Evolutionary conservation across 2,113 vertebrate species (phyloP), one percentile per base, ranked within the genome.

Genomic region (Danio rerio): DNA sequence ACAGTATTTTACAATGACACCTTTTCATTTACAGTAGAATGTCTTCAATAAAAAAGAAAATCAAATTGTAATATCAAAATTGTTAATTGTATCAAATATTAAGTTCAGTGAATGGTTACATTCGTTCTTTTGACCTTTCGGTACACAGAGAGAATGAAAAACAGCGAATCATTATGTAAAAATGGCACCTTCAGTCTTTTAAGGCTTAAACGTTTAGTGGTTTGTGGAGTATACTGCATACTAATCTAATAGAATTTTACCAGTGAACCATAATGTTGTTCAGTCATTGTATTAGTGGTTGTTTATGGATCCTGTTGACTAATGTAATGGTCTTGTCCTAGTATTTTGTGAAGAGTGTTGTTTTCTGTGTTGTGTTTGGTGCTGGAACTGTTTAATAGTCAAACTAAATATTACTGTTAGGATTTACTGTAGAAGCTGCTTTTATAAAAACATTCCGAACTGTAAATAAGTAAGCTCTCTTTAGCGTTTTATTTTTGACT

Each of bases 101-200:
- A 31, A 31, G 31, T 31, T 31, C 31, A 31, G 31, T 31, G 31
- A 31, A 31, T 31, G 1, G 3, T 31, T 55, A 42, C 65, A 49
- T 12, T 47, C 65, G 43, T 18, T 47, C 6, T 69, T 69, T 18
- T 49, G n/a, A 49, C 50, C 21, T 56, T 73, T 52, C 52, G n/a
- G 31, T 42, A 50, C 50, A 56, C 8, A 56, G 31, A 55, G 52
- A 42, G 13, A 43, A 55, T 68, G 40, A 68, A 45, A 18, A 55
- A 53, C 16, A 52, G 12, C 12, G 10, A 47, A 12, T 47, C 9
- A 8, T 9, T 61, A 61, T 91, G 87, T 86, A 90, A 86, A 89
- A 88, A 85, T 84, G 71, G 55, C 80, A 83, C 78, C 80, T 84
- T 81, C 70, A 40, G 31, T 55, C 52, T 31, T 72, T 83, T 9